These are phyloP conservation scores for Diorhabda carinulata DNA, from an alignment of 1,140 invertebrate species.

Conservation along the genomic window DNA sequence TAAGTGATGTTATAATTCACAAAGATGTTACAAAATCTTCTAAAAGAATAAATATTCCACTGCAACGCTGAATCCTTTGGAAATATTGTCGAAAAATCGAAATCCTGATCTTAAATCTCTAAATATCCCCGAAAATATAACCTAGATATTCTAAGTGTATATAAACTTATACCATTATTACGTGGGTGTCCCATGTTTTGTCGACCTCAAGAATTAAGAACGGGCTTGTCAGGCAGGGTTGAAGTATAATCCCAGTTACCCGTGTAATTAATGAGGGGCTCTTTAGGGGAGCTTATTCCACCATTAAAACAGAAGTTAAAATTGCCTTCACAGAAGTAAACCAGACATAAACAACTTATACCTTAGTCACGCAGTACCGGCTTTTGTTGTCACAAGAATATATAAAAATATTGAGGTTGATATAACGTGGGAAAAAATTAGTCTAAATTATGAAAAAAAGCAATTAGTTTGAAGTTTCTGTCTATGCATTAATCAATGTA, in stretches of 20 bases:
- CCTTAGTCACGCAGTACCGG: background rate
- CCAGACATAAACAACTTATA: conserved; percentile 18
- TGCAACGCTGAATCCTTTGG: background rate
- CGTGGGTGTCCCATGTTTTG: background rate
- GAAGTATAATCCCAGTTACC: background rate
- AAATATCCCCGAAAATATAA: background rate
- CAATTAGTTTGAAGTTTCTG: no score
- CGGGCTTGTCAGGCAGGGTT: background rate
- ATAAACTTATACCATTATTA: background rate
- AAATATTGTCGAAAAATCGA: background rate
- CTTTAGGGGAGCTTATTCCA: conserved; percentile 3
- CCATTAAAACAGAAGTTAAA: conserved; percentile 15
- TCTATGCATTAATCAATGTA: no score
- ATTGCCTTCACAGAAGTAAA: conserved; percentile 7
- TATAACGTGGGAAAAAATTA: no score
- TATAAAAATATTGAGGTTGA: no score
- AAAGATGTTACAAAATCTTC: no score
- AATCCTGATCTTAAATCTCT: background rate
- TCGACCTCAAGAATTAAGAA: background rate
- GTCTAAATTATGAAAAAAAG: no score
- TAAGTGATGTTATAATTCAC: no score
- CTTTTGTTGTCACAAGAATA: background rate
- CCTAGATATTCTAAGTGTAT: background rate
- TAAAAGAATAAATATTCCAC: no score
- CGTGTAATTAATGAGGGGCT: conserved; percentile 10